phyloP scores from a whole-genome alignment of 2,888 invertebrate species.

The Zhuqinia jingwanae region DNA sequence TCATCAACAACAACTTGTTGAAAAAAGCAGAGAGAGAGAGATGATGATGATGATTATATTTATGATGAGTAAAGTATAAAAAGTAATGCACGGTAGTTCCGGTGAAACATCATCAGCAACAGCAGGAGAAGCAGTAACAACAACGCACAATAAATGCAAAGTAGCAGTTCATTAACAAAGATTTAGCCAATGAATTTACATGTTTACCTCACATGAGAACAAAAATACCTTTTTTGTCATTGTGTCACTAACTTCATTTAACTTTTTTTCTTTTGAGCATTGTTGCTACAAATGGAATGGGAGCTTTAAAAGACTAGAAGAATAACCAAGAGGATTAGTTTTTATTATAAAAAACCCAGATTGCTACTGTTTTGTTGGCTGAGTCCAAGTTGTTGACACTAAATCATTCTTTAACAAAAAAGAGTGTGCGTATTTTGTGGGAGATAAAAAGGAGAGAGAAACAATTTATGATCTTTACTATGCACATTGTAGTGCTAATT shows the following conservation, averaged over 20 bases:
- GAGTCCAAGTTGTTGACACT: background rate
- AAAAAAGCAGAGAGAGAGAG: background rate
- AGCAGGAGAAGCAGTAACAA: background rate
- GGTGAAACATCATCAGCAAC: constrained; percentile 17
- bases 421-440: background rate
- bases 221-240: background rate
- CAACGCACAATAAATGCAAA: too few relatives aligned
- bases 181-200: too few relatives aligned
- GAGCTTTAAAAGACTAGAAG: too few relatives aligned
- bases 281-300: too few relatives aligned
- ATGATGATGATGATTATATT: too few relatives aligned
- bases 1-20: constrained; percentile 28
- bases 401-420: background rate
- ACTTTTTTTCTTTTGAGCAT: too few relatives aligned
- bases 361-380: background rate
- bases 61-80: too few relatives aligned
- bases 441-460: background rate
- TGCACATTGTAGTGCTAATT: constrained; percentile 51
- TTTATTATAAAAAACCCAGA: background rate
- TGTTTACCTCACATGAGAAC: too few relatives aligned
- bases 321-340: too few relatives aligned
- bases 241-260: background rate
- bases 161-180: constrained; percentile 2
- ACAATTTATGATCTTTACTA: constrained; percentile 28
- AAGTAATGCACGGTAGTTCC: constrained; percentile 60